Base-by-base conservation (phyloP, 2,888 invertebrate genomes). In the Halictus quadricinctus region DNA sequence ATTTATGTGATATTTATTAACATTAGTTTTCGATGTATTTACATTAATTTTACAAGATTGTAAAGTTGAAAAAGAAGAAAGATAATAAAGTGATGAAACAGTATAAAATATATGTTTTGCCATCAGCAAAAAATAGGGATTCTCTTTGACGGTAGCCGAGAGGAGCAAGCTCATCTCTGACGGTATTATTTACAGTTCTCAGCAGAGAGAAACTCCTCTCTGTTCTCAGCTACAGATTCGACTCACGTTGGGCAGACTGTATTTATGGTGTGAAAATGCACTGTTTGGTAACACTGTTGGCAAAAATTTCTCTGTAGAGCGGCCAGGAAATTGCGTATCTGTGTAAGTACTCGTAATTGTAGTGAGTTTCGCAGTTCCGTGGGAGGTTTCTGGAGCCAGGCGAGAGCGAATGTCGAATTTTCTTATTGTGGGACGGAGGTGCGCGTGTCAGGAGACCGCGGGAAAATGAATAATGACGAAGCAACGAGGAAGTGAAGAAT, bases 401-500 rank as follows among this genome's bases (percentile, higher is more conserved):
- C 7, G 60, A 86, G 85, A 84, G 87, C 90, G 90, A 90, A 90
- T 90, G 90, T 90, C 90, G 90, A 87, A 87, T 83, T 90, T 89
- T 87, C 86, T 89, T 80, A 83, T 75, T 43, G 85, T 86, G 58
- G 83, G 84, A 50, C 82, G 89, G 83, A 90, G 88, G 86, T 88
- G 88, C 88, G 91, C 91, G 90, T 87, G 90, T 91, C 91, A 91
- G 87, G 90, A 88, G 90, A 91, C 90, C 88, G 90, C 91, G 87
- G 91, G 91, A 87, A 91, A 92, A 93, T 93, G 93, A 92, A 84
- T 91, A 87, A 89, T 90, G 90, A 91, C 83, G 91, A 91, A 88
- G 89, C 82, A 85, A 89, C 82, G 80, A 86, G 81, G 78, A 81
- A 87, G 85, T 93, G 91, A 91, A 95, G 94, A 92, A 95, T 95